phyloP scores from a whole-genome alignment of 2,888 invertebrate species.

The Cremastobaeus sp. region DNA sequence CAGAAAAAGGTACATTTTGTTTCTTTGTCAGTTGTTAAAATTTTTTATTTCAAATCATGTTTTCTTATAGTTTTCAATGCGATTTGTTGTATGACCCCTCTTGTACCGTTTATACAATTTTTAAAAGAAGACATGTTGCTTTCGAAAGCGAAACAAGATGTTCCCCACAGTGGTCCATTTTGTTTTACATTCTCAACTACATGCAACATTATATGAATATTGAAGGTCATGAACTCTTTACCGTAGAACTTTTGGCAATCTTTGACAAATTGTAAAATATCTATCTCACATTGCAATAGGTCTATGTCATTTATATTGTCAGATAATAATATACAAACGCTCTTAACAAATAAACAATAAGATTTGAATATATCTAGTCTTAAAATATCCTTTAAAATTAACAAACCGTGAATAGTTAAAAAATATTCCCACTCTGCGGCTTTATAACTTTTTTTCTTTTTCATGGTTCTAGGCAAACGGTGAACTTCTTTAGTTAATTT shows the following conservation, averaged over 20 bases:
- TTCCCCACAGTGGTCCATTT: too few species aligned
- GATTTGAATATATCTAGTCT: neutral
- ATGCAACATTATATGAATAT: neutral
- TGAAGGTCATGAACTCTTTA: slow-evolving; percentile 3
- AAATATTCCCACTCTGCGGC: slow-evolving; percentile 15
- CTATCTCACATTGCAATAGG: neutral
- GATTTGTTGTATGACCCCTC: too few species aligned
- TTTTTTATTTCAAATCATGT: too few species aligned
- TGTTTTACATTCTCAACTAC: neutral
- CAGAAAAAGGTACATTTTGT: too few species aligned
- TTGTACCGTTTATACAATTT: too few species aligned
- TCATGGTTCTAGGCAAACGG: neutral
- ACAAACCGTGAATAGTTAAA: neutral
- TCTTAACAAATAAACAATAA: slow-evolving; percentile 23
- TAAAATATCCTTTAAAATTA: slow-evolving; percentile 11
- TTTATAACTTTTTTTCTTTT: slow-evolving; percentile 11
- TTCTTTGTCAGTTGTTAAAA: too few species aligned
- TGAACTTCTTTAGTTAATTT: slow-evolving; percentile 7
- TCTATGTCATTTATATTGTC: too few species aligned
- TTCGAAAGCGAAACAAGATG: too few species aligned
- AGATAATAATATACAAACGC: too few species aligned
- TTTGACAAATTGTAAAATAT: neutral
- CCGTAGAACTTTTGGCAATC: neutral
- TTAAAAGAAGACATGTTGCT: too few species aligned
- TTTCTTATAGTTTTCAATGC: too few species aligned